These are phyloP conservation scores for Isaurus tuberculatus DNA, from an alignment of 92 coral and sea anemone genomes.

Conservation along the genomic window DNA sequence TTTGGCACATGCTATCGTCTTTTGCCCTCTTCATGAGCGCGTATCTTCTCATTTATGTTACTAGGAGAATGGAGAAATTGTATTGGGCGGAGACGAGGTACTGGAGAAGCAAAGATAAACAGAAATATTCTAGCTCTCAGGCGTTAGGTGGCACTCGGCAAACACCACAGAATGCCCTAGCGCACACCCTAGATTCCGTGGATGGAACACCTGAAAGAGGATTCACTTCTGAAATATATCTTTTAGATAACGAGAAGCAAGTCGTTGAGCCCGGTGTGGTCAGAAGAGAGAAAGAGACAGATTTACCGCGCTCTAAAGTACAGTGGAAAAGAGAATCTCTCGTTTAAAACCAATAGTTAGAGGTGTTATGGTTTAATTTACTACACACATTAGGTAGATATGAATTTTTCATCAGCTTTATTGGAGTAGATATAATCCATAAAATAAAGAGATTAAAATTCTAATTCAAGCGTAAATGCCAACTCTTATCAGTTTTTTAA, in stretches of 20 bases:
- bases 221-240: background rate
- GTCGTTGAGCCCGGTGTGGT: background rate
- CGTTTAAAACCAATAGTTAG: slow-evolving; percentile 4
- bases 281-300: slow-evolving; percentile 24
- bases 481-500: too few species aligned
- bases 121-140: background rate
- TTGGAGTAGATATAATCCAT: too few species aligned
- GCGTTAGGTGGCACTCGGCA: slow-evolving; percentile 1
- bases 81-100: slow-evolving; percentile 71
- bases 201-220: background rate
- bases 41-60: slow-evolving; percentile 82
- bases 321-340: slow-evolving; percentile 41
- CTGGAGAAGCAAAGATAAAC: slow-evolving; percentile 49
- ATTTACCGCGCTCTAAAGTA: background rate
- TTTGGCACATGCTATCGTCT: slow-evolving; percentile 98
- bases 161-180: background rate
- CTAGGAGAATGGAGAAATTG: slow-evolving; percentile 73
- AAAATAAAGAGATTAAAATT: too few species aligned
- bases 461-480: too few species aligned
- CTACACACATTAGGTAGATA: background rate
- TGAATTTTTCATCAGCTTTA: too few species aligned
- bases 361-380: background rate
- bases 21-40: slow-evolving; percentile 92
- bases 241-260: background rate
- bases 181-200: background rate